These are phyloP conservation scores for Darevskia mixta DNA, from an alignment of 2,797 vertebrate genomes.

Conservation along the genomic window DNA sequence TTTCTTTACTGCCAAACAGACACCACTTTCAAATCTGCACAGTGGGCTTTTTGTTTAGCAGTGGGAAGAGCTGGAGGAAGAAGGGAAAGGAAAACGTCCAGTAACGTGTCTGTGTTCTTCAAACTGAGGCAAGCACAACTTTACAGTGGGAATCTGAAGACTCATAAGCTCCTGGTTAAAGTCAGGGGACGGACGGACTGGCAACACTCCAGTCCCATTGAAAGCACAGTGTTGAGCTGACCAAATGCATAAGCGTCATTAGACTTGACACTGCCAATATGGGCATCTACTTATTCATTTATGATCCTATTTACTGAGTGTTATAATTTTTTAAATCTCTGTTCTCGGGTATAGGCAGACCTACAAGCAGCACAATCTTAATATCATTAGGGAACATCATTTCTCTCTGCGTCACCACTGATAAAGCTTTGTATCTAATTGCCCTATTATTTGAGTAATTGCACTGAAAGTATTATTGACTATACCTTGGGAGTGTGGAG, in stretches of 20 bases:
- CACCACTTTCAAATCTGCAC: constrained; percentile 20
- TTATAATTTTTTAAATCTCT: constrained; percentile 14
- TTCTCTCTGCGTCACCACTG: constrained; percentile 30
- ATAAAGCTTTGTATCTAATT: constrained; percentile 27
- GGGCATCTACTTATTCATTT: neutral
- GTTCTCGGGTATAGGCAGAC: constrained; percentile 33
- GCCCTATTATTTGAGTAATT: neutral
- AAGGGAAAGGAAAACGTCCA: neutral
- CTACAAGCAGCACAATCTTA: constrained; percentile 9
- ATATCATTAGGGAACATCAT: constrained; percentile 50
- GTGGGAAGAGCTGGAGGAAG: constrained; percentile 9
- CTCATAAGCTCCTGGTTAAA: constrained; percentile 55
- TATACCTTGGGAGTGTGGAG: neutral
- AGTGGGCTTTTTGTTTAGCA: constrained; percentile 16
- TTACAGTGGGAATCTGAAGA: constrained; percentile 60
- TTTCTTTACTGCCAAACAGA: constrained; percentile 25
- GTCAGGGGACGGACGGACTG: neutral
- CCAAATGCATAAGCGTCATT: constrained; percentile 6
- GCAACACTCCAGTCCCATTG: constrained; percentile 41
- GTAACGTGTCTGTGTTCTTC: constrained; percentile 34
- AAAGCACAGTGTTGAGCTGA: constrained; percentile 42
- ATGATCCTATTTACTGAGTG: constrained; percentile 53
- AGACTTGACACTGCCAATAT: neutral
- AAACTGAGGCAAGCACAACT: constrained; percentile 63
- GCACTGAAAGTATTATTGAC: neutral